Evolutionary conservation across 1,140 invertebrate species (phyloP), one percentile per base, ranked within the genome.

Genomic region (Trichonephila clavipes): DNA sequence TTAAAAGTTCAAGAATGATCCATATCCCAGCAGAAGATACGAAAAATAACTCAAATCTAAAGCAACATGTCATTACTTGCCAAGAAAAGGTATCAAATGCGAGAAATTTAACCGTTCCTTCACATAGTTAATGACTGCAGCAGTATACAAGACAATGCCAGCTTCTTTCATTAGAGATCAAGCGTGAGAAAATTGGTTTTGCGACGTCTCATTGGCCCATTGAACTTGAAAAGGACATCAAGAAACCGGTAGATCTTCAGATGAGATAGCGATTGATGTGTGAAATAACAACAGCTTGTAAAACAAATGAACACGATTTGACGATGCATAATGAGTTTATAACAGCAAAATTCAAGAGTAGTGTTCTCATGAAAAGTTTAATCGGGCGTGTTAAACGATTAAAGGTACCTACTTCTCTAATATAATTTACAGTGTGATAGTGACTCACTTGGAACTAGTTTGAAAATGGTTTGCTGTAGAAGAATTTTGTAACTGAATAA

Each of bases 151-250:
- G 72, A 77, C 28, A 34, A 77, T 19, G 18, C 28, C 72, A 28
- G 72, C 72, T 34, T 19, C 18, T 16, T 40, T 77, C 34, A 77
- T 77, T 34, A 77, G 18, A 40, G 72, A 77, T 28, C 34, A 28
- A 77, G 72, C 72, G 72, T 77, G 72, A 77, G 72, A 77, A 77
- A 16, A 34, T 69, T 34, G 72, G 28, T 28, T 34, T 18, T 7
- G 72, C 10, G 72, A 77, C 28, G 28, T 40, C 72, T 77, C 72
- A 77, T 77, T 77, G 28, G 72, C 72, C 72, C 34, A 77, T 40
- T 77, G 72, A 77, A 77, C 72, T 77, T 77, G 72, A 77, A 77
- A 77, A 77, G 34, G 72, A 28, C 72, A 34, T 77, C 72, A 77
- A 34, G 72, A 77, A 77, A 40, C 72, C 28, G 66, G 34, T 77